Evolutionary conservation across 1,140 invertebrate genomes (phyloP), one percentile per base, ranked within the genome.

Genomic region (Listronotus oregonensis): DNA sequence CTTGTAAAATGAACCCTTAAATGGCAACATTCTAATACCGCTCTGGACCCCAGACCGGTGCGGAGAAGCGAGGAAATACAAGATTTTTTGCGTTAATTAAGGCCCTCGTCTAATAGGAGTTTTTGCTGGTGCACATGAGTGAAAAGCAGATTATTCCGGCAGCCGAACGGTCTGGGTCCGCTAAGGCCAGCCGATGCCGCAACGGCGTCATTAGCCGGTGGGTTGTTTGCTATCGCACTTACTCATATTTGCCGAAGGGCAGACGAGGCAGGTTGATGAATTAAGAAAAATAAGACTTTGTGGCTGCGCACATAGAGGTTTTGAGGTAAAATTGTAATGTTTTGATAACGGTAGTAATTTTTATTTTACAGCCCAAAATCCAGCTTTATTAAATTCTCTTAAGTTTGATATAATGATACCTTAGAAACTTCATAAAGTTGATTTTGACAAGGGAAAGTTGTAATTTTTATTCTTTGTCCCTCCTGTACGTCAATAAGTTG

Each of bases 51-150:
- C 11, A 37, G 34, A 37, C 34, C 11, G 11, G 34, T 37, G 34
- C 34, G 34, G 34, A 37, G 34, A 12, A 37, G 17, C 50, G 27
- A 12, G 15, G 47, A 49, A 61, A 31, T 47, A 52, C 32, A 47
- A 60, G 57, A 49, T 61, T 74, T 74, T 74, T 74, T 74, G 73
- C 68, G 69, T 74, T 74, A 74, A 74, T 74, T 74, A 74, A 74
- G 73, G 67, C 71, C 69, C 59, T 56, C 61, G 60, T 74, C 71
- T 72, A 74, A 74, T 74, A 74, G 64, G 63, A 68, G 73, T 74
- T 74, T 74, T 74, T 74, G 73, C 55, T 27, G 64, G 55, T 66
- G 65, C 66, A 69, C 73, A 71, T 70, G 71, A 73, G 66, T 71
- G 71, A 74, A 73, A 70, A 73, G 71, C 69, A 72, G 71, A 73